Base-by-base conservation (phyloP, 2,888 invertebrate species). In the Mamestra brassicae region DNA sequence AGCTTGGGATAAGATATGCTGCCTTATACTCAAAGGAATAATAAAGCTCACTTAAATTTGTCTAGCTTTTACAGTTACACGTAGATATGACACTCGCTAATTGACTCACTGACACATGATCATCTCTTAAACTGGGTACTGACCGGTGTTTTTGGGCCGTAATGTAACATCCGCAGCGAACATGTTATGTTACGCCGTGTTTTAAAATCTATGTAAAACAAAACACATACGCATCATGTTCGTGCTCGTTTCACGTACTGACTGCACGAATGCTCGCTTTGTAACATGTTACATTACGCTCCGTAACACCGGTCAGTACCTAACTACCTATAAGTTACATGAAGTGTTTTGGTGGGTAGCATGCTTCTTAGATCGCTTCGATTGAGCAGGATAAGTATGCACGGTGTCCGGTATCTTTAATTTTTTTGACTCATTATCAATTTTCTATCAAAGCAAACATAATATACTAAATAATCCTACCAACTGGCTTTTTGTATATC, bases 391-490 rank as follows among this genome's bases (percentile, higher is more conserved):
- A 58, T 34, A 10, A 4, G 17, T 38, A n/a, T 10, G 10, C 0
- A 34, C 6, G n/a, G 34, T 50, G 26, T 60, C 10, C 4, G 26
- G 26, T 26, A 26, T 26, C n/a, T 77, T n/a, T 34, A 15, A 54
- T 38, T 4, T 47, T 54, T 36, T 78, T 36, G 17, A 13, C 15
- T 45, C 8, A 45, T 17, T 52, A 6, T 36, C 4, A 10, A 36
- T 7, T 71, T 15, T 70, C 17, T n/a, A 52, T 15, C 26, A 47
- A 45, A 63, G 7, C 45, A 47, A 79, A 63, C 8, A 10, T 10
- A 36, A 36, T 36, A 38, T 38, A 55, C 2, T 17, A 55, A 26
- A 38, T 26, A 75, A 38, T 61, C 17, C 26, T 47, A 54, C 54
- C 11, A 10, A 47, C 10, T 26, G 2, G 5, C 8, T 36, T 57